These are phyloP conservation scores for Cyanoderma ruficeps DNA, from an alignment of 2,113 vertebrate species.

Conservation along the genomic window DNA sequence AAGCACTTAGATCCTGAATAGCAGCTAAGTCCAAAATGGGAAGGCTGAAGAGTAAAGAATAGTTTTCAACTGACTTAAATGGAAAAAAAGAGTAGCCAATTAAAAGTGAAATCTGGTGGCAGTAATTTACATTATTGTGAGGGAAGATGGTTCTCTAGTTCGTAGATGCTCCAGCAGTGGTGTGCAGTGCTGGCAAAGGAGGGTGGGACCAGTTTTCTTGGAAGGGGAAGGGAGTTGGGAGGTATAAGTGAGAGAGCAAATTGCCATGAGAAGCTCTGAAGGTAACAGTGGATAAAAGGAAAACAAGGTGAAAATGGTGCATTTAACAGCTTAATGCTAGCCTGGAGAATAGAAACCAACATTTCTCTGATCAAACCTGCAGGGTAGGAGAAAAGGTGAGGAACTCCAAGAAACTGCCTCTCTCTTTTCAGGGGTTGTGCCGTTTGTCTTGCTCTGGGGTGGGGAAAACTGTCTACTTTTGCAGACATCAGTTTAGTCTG, in stretches of 20 bases:
- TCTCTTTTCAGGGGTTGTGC: not conserved
- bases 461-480: not conserved
- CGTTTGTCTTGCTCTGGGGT: not conserved
- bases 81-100: not conserved
- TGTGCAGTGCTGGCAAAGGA: not conserved
- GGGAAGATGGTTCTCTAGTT: slow-evolving; percentile 16
- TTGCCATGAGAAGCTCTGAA: not conserved
- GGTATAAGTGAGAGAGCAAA: not conserved
- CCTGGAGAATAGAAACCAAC: not conserved
- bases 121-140: not conserved
- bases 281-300: not conserved
- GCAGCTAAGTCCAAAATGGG: slow-evolving; percentile 44
- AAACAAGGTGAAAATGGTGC: slow-evolving; percentile 40
- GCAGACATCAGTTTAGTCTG: not conserved
- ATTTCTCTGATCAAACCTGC: slow-evolving; percentile 16
- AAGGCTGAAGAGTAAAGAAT: slow-evolving; percentile 14
- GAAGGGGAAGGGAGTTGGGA: not conserved
- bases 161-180: not conserved
- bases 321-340: slow-evolving; percentile 19
- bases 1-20: slow-evolving; percentile 37
- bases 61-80: slow-evolving; percentile 15
- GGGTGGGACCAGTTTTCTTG: not conserved
- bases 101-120: slow-evolving; percentile 57
- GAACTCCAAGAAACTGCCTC: not conserved
- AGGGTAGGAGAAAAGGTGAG: slow-evolving; percentile 8